Percentiles rank a stretch among this genome's conserved stretches.
Conservation (phyloP, 2,888 invertebrate genomes). For the Cabera pusaria region DNA sequence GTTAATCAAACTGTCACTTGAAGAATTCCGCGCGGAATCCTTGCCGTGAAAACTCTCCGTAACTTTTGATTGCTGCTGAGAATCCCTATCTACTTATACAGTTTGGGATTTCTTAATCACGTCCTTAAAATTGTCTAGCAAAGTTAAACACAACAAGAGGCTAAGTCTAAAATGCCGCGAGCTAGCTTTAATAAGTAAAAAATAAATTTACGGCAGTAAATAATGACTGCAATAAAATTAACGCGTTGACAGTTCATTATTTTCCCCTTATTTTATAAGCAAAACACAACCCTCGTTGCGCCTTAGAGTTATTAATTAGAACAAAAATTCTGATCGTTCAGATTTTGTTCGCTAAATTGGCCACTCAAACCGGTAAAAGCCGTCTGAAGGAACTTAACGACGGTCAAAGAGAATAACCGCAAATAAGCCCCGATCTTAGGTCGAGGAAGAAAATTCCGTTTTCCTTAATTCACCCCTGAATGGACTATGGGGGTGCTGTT, state of each 20-base stretch:
- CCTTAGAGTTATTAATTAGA: conserved; percentile 77
- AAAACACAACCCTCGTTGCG: conserved; percentile 59
- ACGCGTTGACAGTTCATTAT: conserved; percentile 60
- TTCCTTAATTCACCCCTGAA: conserved; percentile 79
- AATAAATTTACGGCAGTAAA: conserved; percentile 17
- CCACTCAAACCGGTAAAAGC: conserved; percentile 81
- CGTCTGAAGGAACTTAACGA: conserved; percentile 80
- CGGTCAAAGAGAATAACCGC: conserved; percentile 83
- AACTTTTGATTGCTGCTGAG: conserved; percentile 79
- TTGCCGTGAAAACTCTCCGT: conserved; percentile 73
- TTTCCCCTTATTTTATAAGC: conserved; percentile 61
- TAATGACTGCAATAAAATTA: conserved; percentile 54
- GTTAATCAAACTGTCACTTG: conserved; percentile 83
- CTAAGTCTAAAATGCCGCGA: conserved; percentile 22
- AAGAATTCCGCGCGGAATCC: conserved; percentile 81
- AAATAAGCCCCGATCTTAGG: conserved; percentile 80
- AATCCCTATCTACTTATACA: conserved; percentile 70
- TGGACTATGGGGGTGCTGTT: conserved; percentile 65
- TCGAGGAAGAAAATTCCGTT: conserved; percentile 74
- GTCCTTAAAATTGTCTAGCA: conserved; percentile 46
- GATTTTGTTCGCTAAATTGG: conserved; percentile 80
- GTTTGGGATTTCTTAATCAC: conserved; percentile 74
- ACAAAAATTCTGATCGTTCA: conserved; percentile 81
- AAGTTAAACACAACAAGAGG: conserved; percentile 30
- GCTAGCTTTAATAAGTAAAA: conserved; percentile 2